Evolutionary conservation across 2,797 vertebrate species (phyloP), one percentile per base, ranked within the genome.

Genomic region (Synaphobranchus kaupii): DNA sequence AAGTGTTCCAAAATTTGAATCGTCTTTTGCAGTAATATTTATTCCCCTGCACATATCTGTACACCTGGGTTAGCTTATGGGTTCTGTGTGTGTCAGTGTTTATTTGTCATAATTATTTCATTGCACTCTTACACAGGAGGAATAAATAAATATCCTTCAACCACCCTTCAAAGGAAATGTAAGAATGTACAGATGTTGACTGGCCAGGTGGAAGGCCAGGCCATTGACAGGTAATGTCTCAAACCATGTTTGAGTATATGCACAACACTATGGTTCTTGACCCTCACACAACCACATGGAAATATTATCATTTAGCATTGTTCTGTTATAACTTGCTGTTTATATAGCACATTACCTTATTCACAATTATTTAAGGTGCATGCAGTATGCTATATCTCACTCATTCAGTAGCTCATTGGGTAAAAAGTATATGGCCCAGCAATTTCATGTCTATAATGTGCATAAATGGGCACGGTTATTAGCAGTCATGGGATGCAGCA

Each of bases 71-170:
- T 28, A 28, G 66, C 28, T 28, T 71, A 71, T 28, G 9, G 66
- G n/a, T 28, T 10, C n/a, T 15, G 66, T 39, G 71, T 34, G 31
- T 44, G 13, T 76, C 31, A 76, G n/a, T 71, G 66, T 71, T 17
- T 68, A 44, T 76, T 22, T 83, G 47, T 10, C 58, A 54, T 48
- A 58, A 50, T 39, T 25, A 52, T 81, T 39, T 50, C 7, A 31
- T 68, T 84, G n/a, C 17, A 48, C 12, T 52, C 44, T 31, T 85
- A 22, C 66, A 89, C 93, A 98, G 97, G 91, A 89, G 93, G 93
- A 84, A 84, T 93, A 1, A 97, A 97, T 89, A 44, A 81, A 0
- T 97, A 98, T 86, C 96, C 97, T 89, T 85, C 94, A 34, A 80
- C 91, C 25, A 71, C 91, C 12, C 86, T 97, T 13, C 91, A 54